phyloP scores from a whole-genome alignment of 2,888 invertebrate species.

The Leistus spinibarbis region DNA sequence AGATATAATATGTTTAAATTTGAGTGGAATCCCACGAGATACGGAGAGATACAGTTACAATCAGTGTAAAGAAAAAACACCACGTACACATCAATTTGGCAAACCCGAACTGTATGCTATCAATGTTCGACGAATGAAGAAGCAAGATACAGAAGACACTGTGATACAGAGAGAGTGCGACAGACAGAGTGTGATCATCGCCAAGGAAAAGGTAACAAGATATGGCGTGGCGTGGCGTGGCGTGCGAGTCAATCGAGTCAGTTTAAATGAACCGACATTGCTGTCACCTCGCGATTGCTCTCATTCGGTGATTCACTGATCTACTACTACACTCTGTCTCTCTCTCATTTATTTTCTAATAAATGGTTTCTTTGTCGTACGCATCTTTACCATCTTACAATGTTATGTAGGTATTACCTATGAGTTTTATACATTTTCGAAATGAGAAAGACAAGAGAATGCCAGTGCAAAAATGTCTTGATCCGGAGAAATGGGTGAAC shows the following conservation, averaged over 20 bases:
- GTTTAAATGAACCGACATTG: conserved; percentile 54
- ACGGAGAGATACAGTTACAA: conserved; percentile 1
- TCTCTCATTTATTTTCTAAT: too few relatives aligned
- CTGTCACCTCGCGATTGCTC: conserved; percentile 51
- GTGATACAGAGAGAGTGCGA: conserved; percentile 11
- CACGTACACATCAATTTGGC: conserved; percentile 32
- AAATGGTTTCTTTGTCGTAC: too few relatives aligned
- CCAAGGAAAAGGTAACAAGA: conserved; percentile 51
- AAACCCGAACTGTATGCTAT: background rate
- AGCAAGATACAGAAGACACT: background rate
- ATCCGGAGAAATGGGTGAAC: background rate
- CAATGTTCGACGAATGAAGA: background rate
- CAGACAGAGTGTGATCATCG: conserved; percentile 35
- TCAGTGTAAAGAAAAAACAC: conserved; percentile 6
- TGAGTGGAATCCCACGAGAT: background rate
- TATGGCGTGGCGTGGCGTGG: conserved; percentile 55
- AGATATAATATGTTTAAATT: too few relatives aligned
- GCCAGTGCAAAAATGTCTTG: too few relatives aligned
- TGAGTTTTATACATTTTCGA: too few relatives aligned
- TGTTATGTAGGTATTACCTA: too few relatives aligned
- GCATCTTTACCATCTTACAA: too few relatives aligned
- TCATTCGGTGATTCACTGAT: conserved; percentile 46
- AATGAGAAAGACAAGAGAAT: too few relatives aligned
- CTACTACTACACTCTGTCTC: background rate
- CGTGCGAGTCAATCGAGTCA: conserved; percentile 53